Percentiles rank a stretch among this genome's conserved stretches.
Evolutionary conservation across 2,888 invertebrate species (phyloP).

Genomic region (Lepidochrysops patricia): DNA sequence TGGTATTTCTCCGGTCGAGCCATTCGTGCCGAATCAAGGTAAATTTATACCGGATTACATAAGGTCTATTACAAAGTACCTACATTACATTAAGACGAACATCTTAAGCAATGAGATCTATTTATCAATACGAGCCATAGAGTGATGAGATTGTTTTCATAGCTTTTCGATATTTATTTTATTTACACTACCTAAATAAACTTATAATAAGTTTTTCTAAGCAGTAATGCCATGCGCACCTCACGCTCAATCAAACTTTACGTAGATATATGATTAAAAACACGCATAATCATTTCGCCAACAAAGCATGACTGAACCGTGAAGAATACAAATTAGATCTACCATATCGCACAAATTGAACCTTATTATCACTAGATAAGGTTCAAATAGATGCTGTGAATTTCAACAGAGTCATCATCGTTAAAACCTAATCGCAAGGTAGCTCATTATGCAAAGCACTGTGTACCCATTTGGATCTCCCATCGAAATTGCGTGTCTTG

Average conservation of each 20-base stretch:
- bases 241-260: background rate
- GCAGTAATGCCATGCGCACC: too few species aligned
- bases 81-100: too few species aligned
- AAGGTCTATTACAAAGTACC: too few species aligned
- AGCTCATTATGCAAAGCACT: conserved; percentile 59
- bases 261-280: conserved; percentile 5
- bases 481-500: conserved; percentile 22
- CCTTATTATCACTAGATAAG: conserved; percentile 15
- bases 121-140: too few species aligned
- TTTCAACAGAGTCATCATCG: conserved; percentile 54
- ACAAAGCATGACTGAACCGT: conserved; percentile 49
- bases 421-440: conserved; percentile 64
- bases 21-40: too few species aligned
- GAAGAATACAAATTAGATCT: conserved; percentile 55
- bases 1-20: too few species aligned
- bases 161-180: too few species aligned
- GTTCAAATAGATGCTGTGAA: conserved; percentile 25
- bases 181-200: too few species aligned
- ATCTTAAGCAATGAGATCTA: too few species aligned
- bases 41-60: too few species aligned
- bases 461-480: conserved; percentile 40
- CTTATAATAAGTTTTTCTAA: too few species aligned
- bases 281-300: conserved; percentile 47
- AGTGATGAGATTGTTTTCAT: too few species aligned
- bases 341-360: conserved; percentile 27